These are phyloP conservation scores for Erythrocercus mccallii DNA, from an alignment of 2,113 vertebrate genomes.

Conservation along the genomic window DNA sequence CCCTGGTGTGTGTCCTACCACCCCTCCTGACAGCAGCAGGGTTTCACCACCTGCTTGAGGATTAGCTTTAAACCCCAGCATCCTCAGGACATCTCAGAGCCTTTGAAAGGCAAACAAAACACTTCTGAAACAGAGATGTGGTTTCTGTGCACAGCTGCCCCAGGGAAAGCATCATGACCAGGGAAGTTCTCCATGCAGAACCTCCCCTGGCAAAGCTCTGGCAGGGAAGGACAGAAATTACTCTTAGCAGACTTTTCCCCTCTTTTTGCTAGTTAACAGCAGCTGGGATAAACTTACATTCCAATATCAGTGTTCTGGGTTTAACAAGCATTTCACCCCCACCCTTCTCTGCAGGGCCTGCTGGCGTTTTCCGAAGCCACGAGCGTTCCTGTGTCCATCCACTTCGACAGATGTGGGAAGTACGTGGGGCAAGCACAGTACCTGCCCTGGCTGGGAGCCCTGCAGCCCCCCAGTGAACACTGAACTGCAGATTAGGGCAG, in stretches of 20 bases:
- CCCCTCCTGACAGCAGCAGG: neutral
- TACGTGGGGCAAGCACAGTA: slow-evolving; percentile 54
- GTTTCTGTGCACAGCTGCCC: neutral
- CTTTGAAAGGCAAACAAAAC: neutral
- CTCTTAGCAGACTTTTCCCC: neutral
- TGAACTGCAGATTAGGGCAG: neutral
- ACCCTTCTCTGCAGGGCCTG: slow-evolving; percentile 77
- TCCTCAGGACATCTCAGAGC: neutral
- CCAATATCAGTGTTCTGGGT: neutral
- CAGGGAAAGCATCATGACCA: fast-evolving
- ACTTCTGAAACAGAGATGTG: neutral
- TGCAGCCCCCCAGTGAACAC: neutral
- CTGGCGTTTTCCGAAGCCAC: slow-evolving; percentile 83
- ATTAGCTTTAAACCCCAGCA: neutral
- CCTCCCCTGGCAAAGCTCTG: neutral
- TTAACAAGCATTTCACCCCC: neutral
- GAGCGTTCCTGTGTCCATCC: slow-evolving; percentile 74
- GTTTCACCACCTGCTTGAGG: neutral
- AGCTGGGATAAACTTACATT: neutral
- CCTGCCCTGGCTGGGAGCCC: neutral
- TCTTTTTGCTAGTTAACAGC: neutral
- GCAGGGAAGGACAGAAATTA: neutral
- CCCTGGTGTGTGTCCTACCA: neutral
- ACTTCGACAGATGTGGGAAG: slow-evolving; percentile 84
- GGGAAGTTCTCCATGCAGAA: neutral